Conservation (phyloP, 2,797 vertebrate species). For the Alauda arvensis region DNA sequence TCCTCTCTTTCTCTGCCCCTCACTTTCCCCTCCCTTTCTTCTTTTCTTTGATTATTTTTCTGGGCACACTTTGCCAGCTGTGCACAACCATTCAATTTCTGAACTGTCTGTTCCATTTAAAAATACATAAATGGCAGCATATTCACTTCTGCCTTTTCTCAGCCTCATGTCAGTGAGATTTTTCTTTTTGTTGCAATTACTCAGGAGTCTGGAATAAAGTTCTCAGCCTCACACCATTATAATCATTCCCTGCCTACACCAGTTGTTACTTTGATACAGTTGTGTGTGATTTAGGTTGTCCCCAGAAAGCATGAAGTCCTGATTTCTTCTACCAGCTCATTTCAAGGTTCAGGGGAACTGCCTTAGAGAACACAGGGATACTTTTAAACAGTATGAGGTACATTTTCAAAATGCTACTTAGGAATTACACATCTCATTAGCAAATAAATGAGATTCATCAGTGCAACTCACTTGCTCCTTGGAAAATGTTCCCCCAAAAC, state of each 20-base stretch:
- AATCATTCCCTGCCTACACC: slow-evolving; percentile 3
- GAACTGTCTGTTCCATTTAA: slow-evolving; percentile 23
- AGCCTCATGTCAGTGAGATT: background rate
- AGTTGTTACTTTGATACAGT: background rate
- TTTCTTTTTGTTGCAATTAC: slow-evolving; percentile 8
- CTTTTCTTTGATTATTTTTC: background rate
- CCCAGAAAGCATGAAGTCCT: background rate
- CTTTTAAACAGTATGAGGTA: background rate
- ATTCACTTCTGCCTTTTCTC: background rate
- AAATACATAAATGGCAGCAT: background rate
- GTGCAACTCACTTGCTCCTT: background rate
- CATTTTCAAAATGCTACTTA: slow-evolving; percentile 23
- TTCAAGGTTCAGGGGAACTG: slow-evolving; percentile 16
- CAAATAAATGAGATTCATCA: slow-evolving; percentile 28
- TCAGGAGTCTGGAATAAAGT: slow-evolving; percentile 12
- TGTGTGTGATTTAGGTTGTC: background rate
- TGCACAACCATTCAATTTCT: slow-evolving; percentile 3
- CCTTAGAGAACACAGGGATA: background rate
- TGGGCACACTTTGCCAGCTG: background rate
- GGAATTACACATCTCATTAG: slow-evolving; percentile 37
- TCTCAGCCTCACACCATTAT: background rate
- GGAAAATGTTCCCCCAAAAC: background rate
- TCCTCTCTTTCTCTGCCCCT: background rate
- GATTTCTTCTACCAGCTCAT: background rate
- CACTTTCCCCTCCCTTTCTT: background rate